These are phyloP conservation scores for Phorcus lineatus DNA, from an alignment of 2,888 invertebrate genomes.

Conservation along the genomic window DNA sequence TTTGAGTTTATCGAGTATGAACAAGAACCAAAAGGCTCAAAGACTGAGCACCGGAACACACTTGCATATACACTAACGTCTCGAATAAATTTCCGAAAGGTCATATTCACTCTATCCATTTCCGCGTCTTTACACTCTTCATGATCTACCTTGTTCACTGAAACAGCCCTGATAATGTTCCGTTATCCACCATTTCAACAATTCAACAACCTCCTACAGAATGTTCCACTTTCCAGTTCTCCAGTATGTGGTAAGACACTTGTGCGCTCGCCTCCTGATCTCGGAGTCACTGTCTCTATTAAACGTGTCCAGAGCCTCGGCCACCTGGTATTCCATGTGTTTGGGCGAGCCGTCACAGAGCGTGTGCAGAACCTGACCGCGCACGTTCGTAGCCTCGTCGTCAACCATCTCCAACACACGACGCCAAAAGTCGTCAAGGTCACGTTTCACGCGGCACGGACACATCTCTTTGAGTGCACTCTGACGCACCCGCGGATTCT, in stretches of 20 bases:
- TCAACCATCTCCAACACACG: conserved; percentile 70
- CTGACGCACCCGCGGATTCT: conserved; percentile 67
- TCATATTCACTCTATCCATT: too few relatives aligned
- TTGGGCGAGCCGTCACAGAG: conserved; percentile 73
- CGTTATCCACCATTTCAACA: too few relatives aligned
- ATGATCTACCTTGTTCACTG: too few relatives aligned
- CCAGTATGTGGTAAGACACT: conserved; percentile 66
- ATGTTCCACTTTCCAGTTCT: conserved; percentile 74
- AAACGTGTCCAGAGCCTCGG: conserved; percentile 67
- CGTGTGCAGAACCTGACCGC: conserved; percentile 71
- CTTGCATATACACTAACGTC: too few relatives aligned
- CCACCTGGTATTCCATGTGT: conserved; percentile 69
- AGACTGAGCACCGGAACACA: too few relatives aligned
- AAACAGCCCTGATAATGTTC: too few relatives aligned
- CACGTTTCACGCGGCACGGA: conserved; percentile 72
- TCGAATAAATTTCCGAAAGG: too few relatives aligned
- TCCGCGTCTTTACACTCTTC: too few relatives aligned
- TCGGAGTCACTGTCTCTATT: conserved; percentile 68
- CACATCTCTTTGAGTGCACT: conserved; percentile 73
- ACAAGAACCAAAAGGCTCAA: too few relatives aligned
- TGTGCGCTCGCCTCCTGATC: conserved; percentile 71
- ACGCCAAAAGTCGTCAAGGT: conserved; percentile 70
- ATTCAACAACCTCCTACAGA: conserved; percentile 44
- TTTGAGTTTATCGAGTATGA: too few relatives aligned
- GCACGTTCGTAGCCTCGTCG: conserved; percentile 65